Percentiles rank a stretch among this genome's conserved stretches.
Evolutionary conservation across 1,140 invertebrate genomes (phyloP).

Genomic region (Ostrea edulis): DNA sequence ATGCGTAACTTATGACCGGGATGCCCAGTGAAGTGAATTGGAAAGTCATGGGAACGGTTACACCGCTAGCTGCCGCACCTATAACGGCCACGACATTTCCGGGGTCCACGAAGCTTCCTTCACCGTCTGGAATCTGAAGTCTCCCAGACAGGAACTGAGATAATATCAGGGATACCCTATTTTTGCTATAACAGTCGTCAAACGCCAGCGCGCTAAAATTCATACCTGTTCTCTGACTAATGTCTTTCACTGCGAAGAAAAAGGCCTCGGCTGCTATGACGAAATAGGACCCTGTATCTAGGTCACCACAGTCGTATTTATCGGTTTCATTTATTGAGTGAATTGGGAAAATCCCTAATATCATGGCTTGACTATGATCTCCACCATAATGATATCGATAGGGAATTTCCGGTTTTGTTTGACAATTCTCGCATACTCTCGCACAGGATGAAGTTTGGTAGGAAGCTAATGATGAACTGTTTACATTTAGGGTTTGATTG

Average conservation of each 20-base stretch:
- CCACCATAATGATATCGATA: conserved; percentile 65
- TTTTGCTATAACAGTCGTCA: conserved; percentile 74
- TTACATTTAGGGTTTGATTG: conserved; percentile 42
- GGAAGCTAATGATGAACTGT: conserved; percentile 36
- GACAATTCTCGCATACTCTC: conserved; percentile 62
- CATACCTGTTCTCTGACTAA: conserved; percentile 56
- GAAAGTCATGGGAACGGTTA: conserved; percentile 64
- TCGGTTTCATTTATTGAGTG: conserved; percentile 58
- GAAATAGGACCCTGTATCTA: conserved; percentile 60
- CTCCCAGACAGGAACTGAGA: conserved; percentile 64
- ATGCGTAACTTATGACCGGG: conserved; percentile 81
- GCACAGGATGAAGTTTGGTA: conserved; percentile 58
- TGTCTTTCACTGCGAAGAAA: conserved; percentile 63
- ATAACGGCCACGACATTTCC: conserved; percentile 69
- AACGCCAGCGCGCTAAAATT: conserved; percentile 71
- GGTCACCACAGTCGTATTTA: conserved; percentile 64
- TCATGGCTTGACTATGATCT: conserved; percentile 47
- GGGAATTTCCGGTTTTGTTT: conserved; percentile 53
- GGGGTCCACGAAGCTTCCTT: conserved; percentile 48
- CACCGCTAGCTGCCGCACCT: conserved; percentile 68
- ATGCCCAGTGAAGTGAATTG: conserved; percentile 78
- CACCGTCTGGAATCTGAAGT: conserved; percentile 41
- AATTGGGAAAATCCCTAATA: conserved; percentile 71
- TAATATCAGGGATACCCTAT: conserved; percentile 61
- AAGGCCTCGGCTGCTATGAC: conserved; percentile 69